phyloP scores from a whole-genome alignment of 2,113 vertebrate species.

The Phylloscopus trochilus region DNA sequence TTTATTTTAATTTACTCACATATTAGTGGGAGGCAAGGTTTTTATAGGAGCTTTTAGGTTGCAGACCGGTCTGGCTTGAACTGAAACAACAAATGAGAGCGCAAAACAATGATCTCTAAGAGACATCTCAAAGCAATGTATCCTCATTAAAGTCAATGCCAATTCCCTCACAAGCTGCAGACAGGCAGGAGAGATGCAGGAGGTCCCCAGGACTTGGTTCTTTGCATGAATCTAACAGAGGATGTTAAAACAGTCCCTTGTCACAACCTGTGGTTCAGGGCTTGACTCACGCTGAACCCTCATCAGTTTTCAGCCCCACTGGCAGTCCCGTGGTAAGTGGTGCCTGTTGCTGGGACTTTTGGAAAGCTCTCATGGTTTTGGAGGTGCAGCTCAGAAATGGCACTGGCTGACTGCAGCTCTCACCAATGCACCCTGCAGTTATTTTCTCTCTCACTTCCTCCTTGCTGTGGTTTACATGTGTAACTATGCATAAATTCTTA shows the following conservation, averaged over 20 bases:
- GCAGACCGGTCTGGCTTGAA: neutral
- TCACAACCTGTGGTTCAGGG: neutral
- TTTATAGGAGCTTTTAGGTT: neutral
- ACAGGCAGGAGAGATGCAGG: neutral
- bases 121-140: neutral
- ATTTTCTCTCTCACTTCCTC: neutral
- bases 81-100: neutral
- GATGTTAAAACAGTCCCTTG: neutral
- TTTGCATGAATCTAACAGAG: neutral
- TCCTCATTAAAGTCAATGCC: neutral
- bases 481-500: neutral
- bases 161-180: neutral
- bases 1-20: neutral
- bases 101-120: neutral
- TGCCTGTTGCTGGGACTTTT: neutral
- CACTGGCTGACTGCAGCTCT: neutral
- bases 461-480: neutral
- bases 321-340: neutral
- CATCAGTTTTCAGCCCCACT: neutral
- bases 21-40: neutral
- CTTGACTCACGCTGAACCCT: neutral
- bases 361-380: neutral
- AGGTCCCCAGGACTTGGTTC: accelerated
- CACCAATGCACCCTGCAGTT: neutral
- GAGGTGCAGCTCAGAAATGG: neutral